phyloP scores from a whole-genome alignment of 2,797 vertebrate species.

The Propithecus perrieri region DNA sequence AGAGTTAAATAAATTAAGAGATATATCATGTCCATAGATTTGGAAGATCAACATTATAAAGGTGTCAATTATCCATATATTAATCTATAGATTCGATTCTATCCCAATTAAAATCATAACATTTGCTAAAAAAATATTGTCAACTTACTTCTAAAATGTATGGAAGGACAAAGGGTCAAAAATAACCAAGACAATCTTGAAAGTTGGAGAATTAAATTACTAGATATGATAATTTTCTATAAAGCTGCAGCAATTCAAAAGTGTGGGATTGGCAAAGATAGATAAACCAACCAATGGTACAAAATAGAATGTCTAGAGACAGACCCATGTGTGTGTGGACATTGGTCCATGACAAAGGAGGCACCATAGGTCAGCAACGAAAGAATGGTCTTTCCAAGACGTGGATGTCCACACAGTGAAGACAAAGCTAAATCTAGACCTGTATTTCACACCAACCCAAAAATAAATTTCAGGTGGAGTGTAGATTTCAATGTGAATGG shows the following conservation, averaged over 20 bases:
- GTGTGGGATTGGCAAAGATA: background rate
- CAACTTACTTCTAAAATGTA: background rate
- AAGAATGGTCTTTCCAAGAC: background rate
- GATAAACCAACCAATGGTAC: background rate
- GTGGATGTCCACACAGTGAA: background rate
- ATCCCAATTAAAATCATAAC: background rate
- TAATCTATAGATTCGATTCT: background rate
- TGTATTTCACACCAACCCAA: background rate
- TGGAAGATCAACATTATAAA: background rate
- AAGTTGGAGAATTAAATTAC: background rate
- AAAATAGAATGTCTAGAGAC: background rate
- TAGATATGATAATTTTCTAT: background rate
- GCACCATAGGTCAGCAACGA: background rate
- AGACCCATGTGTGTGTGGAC: background rate
- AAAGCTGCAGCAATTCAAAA: background rate
- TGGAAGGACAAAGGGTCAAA: background rate
- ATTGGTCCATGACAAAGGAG: background rate
- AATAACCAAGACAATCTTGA: background rate
- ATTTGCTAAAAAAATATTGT: background rate
- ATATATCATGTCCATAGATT: background rate
- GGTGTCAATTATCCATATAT: background rate
- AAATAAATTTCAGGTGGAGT: background rate
- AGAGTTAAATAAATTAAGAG: background rate
- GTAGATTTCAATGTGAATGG: background rate
- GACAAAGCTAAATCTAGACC: background rate